phyloP scores from a whole-genome alignment of 2,113 vertebrate genomes.

The Chaetorhynchus papuensis region DNA sequence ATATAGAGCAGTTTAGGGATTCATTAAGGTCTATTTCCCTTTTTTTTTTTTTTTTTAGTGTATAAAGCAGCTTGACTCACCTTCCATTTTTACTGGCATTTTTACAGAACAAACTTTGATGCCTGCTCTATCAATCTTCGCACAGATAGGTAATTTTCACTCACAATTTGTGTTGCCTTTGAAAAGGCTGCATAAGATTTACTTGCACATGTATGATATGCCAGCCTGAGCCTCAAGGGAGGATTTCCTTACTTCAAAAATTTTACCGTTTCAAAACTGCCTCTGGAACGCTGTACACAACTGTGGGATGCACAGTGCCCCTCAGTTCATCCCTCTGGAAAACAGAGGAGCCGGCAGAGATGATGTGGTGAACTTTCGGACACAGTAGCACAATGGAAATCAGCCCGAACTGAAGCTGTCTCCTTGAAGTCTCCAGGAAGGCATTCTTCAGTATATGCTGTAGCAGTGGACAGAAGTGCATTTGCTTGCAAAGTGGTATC shows the following conservation, averaged over 20 bases:
- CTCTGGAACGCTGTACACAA: not conserved
- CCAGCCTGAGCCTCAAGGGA: not conserved
- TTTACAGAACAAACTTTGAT: not conserved
- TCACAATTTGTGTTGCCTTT: not conserved
- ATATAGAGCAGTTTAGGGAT: not conserved
- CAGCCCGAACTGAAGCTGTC: not conserved
- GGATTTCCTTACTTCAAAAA: not conserved
- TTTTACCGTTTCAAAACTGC: not conserved
- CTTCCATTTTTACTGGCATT: not conserved
- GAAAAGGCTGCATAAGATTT: not conserved
- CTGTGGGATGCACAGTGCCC: fast-evolving
- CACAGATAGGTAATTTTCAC: not conserved
- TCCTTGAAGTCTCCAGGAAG: not conserved
- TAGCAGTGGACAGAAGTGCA: not conserved
- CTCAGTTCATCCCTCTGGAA: not conserved
- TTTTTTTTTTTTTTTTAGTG: not conserved
- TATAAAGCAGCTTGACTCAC: not conserved
- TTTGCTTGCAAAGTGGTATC: not conserved
- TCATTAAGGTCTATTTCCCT: not conserved
- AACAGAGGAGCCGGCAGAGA: not conserved
- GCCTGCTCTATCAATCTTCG: not conserved
- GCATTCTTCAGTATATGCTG: not conserved
- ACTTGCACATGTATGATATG: not conserved
- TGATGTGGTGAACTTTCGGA: not conserved
- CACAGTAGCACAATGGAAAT: not conserved